phyloP scores from a whole-genome alignment of 2,113 vertebrate genomes.

The Raphicerus campestris region DNA sequence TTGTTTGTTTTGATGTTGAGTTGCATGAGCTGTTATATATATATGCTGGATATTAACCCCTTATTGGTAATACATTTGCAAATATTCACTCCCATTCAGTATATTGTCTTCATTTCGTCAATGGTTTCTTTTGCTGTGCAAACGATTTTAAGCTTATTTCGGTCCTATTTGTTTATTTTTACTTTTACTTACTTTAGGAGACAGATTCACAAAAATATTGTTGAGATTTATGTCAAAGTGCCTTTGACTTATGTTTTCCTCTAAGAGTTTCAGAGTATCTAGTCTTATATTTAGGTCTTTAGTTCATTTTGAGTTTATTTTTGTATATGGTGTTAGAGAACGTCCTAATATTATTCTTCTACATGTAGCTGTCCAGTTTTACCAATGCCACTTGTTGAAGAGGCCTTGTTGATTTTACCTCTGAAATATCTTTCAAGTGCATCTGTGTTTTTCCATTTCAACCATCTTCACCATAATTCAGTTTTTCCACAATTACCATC shows the following conservation, averaged over 20 bases:
- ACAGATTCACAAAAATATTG: not conserved
- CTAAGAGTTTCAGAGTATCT: not conserved
- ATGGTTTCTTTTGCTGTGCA: not conserved
- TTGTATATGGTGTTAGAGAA: not conserved
- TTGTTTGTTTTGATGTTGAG: not conserved
- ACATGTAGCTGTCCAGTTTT: not conserved
- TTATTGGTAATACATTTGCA: not conserved
- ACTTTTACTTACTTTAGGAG: not conserved
- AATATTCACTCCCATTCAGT: not conserved
- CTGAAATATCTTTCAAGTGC: not conserved
- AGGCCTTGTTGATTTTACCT: not conserved
- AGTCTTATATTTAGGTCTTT: not conserved
- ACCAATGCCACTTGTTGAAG: not conserved
- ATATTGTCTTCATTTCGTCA: not conserved
- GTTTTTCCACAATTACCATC: not conserved
- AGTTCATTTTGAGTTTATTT: not conserved
- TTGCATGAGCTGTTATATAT: not conserved
- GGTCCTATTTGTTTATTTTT: not conserved
- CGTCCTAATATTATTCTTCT: not conserved
- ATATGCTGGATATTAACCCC: not conserved
- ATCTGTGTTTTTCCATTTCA: not conserved
- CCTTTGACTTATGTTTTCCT: not conserved
- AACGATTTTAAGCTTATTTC: not conserved
- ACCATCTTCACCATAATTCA: not conserved
- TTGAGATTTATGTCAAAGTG: not conserved